Base-by-base conservation (phyloP, 2,113 vertebrate species). In the Sterrhoptilus dennistouni region DNA sequence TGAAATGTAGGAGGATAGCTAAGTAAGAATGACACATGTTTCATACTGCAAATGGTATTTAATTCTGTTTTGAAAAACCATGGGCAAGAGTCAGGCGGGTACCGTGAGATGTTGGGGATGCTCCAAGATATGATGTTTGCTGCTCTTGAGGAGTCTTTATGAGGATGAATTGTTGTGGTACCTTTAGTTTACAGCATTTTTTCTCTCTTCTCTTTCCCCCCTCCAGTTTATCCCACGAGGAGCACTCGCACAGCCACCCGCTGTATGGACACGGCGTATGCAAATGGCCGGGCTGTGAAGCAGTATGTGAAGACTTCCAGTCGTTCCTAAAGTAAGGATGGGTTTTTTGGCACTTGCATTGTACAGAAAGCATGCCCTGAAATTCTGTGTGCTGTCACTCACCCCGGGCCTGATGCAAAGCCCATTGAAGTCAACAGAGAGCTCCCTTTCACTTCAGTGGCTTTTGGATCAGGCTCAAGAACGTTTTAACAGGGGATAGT, bases 231-330 rank as follows among this genome's bases (percentile, higher is more conserved):
- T 97, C 98, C 59, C 98, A 99, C 12, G 99, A 99, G 93, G 99
- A 99, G 79, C 98, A 97, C 82, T 98, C 98, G 20, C 98, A 99
- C 95, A 99, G 98, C 96, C 99, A 99, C 80, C 99, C 99, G 23
- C 99, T 99, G 83, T 99, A 99, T 5, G 99, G 99, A 92, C 99
- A 99, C 22, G 99, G 99, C 0, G 99, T 99, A 49, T 99, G 99
- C 98, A 99, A 99, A 93, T 99, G 99, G 99, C 99, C 99, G 0
- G 99, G 99, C 94, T 99, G 99, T 70, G 99, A 99, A 98, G 99
- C 99, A 3, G 98, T 99, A 45, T 99, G 99, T 69, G 99, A 99
- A 77, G 99, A 99, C 85, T 99, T 99, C 98, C 98, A 99, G 18
- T 99, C 99, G 19, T 99, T 99, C 96, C 98, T 99, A 96, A 99